Conservation (phyloP, 2,797 vertebrate species). For the Tragopan temminckii region DNA sequence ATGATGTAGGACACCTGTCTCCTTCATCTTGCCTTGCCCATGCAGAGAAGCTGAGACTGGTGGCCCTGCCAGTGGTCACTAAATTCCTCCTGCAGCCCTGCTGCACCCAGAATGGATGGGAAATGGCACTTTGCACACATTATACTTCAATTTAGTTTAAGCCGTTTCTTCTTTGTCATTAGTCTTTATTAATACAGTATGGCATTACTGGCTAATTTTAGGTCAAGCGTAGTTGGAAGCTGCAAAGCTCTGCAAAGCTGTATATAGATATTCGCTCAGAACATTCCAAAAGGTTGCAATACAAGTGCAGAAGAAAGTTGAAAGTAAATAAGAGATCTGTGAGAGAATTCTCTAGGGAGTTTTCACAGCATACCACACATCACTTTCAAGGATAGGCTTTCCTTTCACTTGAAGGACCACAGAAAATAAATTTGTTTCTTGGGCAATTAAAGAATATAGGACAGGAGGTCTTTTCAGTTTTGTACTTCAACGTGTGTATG, state of each 20-base stretch:
- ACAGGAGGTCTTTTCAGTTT: conserved; percentile 52
- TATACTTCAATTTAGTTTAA: neutral
- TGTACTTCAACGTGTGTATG: neutral
- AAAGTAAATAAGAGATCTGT: conserved; percentile 63
- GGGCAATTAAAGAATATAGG: conserved; percentile 43
- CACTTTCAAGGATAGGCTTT: conserved; percentile 57
- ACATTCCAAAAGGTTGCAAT: conserved; percentile 28
- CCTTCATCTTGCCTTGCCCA: neutral
- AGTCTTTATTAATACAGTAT: conserved; percentile 20
- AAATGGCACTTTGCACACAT: neutral
- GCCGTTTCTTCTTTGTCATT: conserved; percentile 44
- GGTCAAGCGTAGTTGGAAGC: conserved; percentile 11
- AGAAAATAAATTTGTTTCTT: conserved; percentile 67
- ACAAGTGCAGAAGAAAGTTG: conserved; percentile 53
- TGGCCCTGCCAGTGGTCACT: neutral
- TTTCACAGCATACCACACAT: conserved; percentile 59
- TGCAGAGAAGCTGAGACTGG: neutral
- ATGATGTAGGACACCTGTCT: neutral
- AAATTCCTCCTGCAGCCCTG: neutral
- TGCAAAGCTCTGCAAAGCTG: conserved; percentile 18
- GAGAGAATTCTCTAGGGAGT: conserved; percentile 60
- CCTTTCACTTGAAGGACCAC: conserved; percentile 53
- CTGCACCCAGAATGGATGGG: conserved; percentile 3
- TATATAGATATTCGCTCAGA: conserved; percentile 31
- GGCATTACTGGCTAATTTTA: conserved; percentile 58